Conservation (phyloP, 2,888 invertebrate species). For the Tillus elongatus region DNA sequence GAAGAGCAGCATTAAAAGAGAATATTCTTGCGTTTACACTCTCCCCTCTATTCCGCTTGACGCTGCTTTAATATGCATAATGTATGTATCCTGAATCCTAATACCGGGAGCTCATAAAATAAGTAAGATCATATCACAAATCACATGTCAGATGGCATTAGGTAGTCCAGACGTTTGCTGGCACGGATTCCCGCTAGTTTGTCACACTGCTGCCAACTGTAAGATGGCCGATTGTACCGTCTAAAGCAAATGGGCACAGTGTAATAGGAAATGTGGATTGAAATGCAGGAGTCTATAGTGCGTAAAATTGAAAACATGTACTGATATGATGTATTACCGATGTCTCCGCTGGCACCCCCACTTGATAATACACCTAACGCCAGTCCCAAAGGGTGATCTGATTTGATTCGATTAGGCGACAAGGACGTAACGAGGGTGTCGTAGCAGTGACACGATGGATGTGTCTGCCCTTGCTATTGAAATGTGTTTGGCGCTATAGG, state of each 20-base stretch:
- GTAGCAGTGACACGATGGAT: no score
- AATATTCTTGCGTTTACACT: no score
- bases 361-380: no score
- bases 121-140: background rate
- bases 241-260: constrained; percentile 26
- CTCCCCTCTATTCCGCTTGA: no score
- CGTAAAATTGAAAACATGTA: constrained; percentile 36
- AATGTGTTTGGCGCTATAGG: no score
- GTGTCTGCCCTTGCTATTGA: no score
- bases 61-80: no score
- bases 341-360: constrained; percentile 20
- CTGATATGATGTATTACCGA: constrained; percentile 32
- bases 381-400: constrained; percentile 4
- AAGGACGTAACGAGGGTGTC: background rate
- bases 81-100: no score
- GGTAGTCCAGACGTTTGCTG: background rate
- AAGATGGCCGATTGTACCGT: constrained; percentile 23
- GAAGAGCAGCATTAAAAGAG: no score
- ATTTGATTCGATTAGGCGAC: constrained; percentile 2
- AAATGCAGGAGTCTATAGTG: constrained; percentile 30
- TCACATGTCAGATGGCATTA: background rate
- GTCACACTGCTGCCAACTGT: constrained; percentile 11
- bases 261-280: constrained; percentile 30
- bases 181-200: background rate
- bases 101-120: constrained; percentile 3